phyloP scores from a whole-genome alignment of 2,888 invertebrate genomes.

The Cryptus viduatorius region DNA sequence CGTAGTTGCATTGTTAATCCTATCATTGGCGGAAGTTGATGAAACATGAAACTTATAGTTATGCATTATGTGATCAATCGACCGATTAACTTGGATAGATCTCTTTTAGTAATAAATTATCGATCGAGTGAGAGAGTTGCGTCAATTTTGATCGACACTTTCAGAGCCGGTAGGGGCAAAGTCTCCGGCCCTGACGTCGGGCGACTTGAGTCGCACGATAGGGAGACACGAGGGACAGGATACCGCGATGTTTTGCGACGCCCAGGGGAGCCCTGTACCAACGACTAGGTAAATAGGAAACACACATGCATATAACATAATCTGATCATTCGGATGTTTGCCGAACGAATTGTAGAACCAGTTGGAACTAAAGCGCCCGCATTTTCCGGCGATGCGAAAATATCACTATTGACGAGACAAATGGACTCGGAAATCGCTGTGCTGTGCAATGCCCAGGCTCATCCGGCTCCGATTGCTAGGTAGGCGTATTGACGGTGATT shows the following conservation, averaged over 20 bases:
- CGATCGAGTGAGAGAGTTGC: conserved; percentile 36
- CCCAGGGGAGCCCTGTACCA: conserved; percentile 88
- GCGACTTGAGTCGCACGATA: conserved; percentile 87
- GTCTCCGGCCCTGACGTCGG: conserved; percentile 88
- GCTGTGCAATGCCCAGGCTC: conserved; percentile 86
- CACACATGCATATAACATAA: background rate
- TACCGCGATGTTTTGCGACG: conserved; percentile 88
- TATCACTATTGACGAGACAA: conserved; percentile 80
- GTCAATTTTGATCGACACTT: conserved; percentile 71
- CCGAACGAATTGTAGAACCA: conserved; percentile 85
- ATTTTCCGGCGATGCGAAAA: conserved; percentile 87
- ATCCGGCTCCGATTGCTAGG: conserved; percentile 86
- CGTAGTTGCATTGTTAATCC: background rate
- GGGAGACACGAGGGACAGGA: conserved; percentile 86
- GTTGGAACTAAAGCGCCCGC: conserved; percentile 87
- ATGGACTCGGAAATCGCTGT: conserved; percentile 82
- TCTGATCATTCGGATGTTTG: conserved; percentile 39
- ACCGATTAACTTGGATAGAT: background rate
- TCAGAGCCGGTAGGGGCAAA: conserved; percentile 86
- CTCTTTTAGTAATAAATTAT: background rate
- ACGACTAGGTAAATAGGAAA: conserved; percentile 69
- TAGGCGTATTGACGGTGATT: conserved; percentile 74
- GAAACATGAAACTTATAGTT: background rate
- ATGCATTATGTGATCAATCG: background rate
- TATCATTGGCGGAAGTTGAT: background rate